phyloP scores from a whole-genome alignment of 2,797 vertebrate genomes.

The Leptodactylus fallax region DNA sequence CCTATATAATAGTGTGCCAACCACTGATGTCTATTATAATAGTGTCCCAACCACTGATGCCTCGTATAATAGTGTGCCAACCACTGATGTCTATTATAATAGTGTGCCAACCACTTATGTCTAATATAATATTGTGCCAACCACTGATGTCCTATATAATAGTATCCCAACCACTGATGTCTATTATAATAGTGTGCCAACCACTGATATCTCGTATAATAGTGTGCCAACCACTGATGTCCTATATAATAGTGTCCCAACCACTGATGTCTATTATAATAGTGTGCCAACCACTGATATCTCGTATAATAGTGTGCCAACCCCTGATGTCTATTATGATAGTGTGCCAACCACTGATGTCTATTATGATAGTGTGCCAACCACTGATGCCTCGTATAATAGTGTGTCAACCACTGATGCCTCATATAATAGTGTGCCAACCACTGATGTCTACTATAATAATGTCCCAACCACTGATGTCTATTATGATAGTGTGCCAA shows the following conservation, averaged over 20 bases:
- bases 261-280: not conserved
- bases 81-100: not conserved
- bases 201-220: no score
- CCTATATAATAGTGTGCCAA: not conserved
- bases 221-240: no score
- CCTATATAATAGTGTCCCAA: no score
- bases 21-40: not conserved
- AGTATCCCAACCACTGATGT: no score
- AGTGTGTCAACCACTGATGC: not conserved
- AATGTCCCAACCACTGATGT: not conserved
- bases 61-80: not conserved
- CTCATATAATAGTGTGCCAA: not conserved
- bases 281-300: no score
- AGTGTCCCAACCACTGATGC: not conserved
- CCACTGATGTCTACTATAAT: not conserved
- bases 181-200: no score
- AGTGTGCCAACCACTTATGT: not conserved
- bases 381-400: no score
- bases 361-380: no score
- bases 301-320: no score
- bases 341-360: not conserved
- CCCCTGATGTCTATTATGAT: not conserved
- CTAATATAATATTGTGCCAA: not conserved
- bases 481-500: not conserved
- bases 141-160: not conserved